Conservation (phyloP, 2,888 invertebrate species). For the Andrena dorsata region DNA sequence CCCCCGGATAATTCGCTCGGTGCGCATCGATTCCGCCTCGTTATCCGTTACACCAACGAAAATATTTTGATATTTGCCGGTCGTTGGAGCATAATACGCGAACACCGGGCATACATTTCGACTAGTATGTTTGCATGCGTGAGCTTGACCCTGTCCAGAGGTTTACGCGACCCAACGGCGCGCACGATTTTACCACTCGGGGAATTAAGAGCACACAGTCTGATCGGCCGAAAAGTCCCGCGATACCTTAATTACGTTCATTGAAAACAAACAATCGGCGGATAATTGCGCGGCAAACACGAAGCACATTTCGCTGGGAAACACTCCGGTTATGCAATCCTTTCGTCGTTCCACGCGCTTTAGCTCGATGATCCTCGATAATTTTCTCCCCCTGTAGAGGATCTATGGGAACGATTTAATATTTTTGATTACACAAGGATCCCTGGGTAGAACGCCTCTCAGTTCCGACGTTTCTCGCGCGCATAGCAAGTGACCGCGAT, state of each 20-base stretch:
- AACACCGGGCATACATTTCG: constrained; percentile 28
- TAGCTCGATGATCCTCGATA: background rate
- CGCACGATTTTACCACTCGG: constrained; percentile 14
- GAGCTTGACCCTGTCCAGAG: constrained; percentile 4
- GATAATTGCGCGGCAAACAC: background rate
- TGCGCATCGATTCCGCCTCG: constrained; percentile 16
- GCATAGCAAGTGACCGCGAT: constrained; percentile 21
- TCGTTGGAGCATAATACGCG: constrained; percentile 19
- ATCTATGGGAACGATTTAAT: too few species aligned
- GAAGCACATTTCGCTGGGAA: background rate
- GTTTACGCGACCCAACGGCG: constrained; percentile 6
- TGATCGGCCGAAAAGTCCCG: constrained; percentile 13
- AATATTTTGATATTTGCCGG: constrained; percentile 18
- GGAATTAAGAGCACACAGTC: constrained; percentile 10
- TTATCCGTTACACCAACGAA: constrained; percentile 5
- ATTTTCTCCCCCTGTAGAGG: background rate
- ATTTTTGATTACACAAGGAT: too few species aligned
- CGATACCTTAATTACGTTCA: constrained; percentile 7
- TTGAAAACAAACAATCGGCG: constrained; percentile 25
- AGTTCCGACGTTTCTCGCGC: constrained; percentile 17
- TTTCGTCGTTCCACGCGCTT: background rate
- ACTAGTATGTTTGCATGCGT: constrained; percentile 28
- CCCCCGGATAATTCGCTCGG: constrained; percentile 20
- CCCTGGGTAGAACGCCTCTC: too few species aligned
- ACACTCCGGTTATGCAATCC: background rate